Evolutionary conservation across 2,888 invertebrate genomes (phyloP).

Genomic region (Eurytoma californica): DNA sequence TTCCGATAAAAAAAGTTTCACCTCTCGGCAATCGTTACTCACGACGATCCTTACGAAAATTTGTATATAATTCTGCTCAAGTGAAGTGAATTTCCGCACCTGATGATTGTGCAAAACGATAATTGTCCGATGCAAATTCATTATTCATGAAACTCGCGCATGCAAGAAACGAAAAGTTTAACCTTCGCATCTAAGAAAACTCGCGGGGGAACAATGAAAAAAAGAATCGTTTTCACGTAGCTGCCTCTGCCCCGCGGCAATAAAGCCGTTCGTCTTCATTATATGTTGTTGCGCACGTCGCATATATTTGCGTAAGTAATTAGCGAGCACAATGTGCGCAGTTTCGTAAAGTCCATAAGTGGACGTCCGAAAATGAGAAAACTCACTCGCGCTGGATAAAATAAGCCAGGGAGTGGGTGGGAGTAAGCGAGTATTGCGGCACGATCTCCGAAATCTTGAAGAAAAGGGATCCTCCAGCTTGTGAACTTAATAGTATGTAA

Average conservation of each 20-base stretch:
- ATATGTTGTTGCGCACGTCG: constrained; percentile 41
- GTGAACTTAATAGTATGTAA: constrained; percentile 40
- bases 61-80: not conserved
- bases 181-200: constrained; percentile 41
- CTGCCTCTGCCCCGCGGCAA: constrained; percentile 33
- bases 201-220: constrained; percentile 38
- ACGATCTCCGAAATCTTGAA: constrained; percentile 38
- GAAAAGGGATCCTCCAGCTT: constrained; percentile 34
- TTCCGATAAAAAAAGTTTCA: not conserved
- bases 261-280: constrained; percentile 43
- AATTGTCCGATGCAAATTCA: constrained; percentile 28
- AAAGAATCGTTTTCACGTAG: constrained; percentile 44
- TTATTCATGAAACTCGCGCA: constrained; percentile 30
- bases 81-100: not conserved
- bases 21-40: not conserved
- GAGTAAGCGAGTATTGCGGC: constrained; percentile 28
- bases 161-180: constrained; percentile 23
- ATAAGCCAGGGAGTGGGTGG: constrained; percentile 24
- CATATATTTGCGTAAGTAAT: constrained; percentile 55
- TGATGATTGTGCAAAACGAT: constrained; percentile 7
- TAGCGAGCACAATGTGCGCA: constrained; percentile 40
- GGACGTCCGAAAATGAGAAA: constrained; percentile 36
- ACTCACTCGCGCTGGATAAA: not conserved
- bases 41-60: not conserved
- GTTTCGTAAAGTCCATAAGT: constrained; percentile 45